Percentiles rank a stretch among this genome's conserved stretches.
phyloP scores from a whole-genome alignment of 1,140 invertebrate species.

The Plectrocnemia conspersa region DNA sequence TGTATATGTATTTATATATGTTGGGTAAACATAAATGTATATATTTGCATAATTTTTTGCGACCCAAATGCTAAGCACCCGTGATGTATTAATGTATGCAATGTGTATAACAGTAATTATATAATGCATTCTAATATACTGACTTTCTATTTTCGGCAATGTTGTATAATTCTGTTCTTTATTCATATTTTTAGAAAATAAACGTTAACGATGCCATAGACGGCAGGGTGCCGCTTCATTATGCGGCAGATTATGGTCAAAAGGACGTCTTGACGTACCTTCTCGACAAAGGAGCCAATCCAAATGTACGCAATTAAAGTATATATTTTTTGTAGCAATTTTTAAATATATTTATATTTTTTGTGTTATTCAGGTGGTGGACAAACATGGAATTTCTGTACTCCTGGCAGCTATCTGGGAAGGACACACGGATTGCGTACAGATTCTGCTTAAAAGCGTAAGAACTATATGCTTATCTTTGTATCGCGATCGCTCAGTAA shows the following conservation, averaged over 20 bases:
- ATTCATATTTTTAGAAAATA: conserved; percentile 59
- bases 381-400: conserved; percentile 91
- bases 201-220: conserved; percentile 83
- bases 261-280: conserved; percentile 84
- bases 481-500: too few species aligned
- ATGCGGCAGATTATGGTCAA: conserved; percentile 95
- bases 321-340: neutral
- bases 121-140: too few species aligned
- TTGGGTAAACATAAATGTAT: too few species aligned
- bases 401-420: conserved; percentile 93
- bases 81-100: too few species aligned
- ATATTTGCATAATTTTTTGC: too few species aligned
- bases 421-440: conserved; percentile 87
- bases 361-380: conserved; percentile 60
- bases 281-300: conserved; percentile 81
- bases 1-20: too few species aligned
- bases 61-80: too few species aligned
- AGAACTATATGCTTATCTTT: conserved; percentile 37
- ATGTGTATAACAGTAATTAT: too few species aligned
- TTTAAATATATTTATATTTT: conserved; percentile 1
- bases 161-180: conserved; percentile 10
- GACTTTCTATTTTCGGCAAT: too few species aligned
- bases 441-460: conserved; percentile 80
- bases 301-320: conserved; percentile 71
- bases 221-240: conserved; percentile 79